Base-by-base conservation (phyloP, 2,888 invertebrate species). In the Sepioteuthis lessoniana region DNA sequence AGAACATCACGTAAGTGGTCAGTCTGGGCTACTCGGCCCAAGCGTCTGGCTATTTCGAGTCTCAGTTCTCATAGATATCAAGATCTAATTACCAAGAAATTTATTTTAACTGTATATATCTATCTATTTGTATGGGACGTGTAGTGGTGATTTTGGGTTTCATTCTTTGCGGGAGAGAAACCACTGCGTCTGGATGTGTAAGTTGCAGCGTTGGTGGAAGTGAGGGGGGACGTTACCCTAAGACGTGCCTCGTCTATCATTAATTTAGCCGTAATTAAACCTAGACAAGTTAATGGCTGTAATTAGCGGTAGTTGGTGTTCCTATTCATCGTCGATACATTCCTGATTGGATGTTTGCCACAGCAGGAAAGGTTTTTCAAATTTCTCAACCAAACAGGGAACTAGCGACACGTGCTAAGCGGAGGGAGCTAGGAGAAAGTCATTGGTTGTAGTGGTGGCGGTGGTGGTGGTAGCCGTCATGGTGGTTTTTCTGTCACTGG, bases 211-310 rank as follows among this genome's bases (percentile, higher is more conserved):
- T 5, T 2, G 21, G 28, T 28, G 28, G 25, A 7, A 7, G 31
- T 60, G 28, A 31, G 0, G 8, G 31, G 0, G 55, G 25, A 25
- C 55, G 55, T 55, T 25, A 55, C 55, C 21, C 55, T 25, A n/a
- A n/a, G n/a, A 76, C 76, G 76, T n/a, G 76, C 76, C 76, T n/a
- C 76, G 76, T 76, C n/a, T n/a, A 35, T 76, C 76, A 76, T 76
- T 76, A 76, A 76, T 76, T 76, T 76, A 76, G 10, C 4, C n/a
- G 76, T 76, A 76, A 76, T 76, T 76, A 76, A 76, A 76, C 13
- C n/a, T 10, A 76, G 76, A 76, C 76, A 76, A 35, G 76, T 76
- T 76, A 76, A 76, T 76, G 76, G n/a, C 76, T 35, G n/a, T 76
- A 76, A 76, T 76, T 76, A 76, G 76, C 76, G n/a, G n/a, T n/a